Base-by-base conservation (phyloP, 2,797 vertebrate genomes). In the Sebastes itinus region DNA sequence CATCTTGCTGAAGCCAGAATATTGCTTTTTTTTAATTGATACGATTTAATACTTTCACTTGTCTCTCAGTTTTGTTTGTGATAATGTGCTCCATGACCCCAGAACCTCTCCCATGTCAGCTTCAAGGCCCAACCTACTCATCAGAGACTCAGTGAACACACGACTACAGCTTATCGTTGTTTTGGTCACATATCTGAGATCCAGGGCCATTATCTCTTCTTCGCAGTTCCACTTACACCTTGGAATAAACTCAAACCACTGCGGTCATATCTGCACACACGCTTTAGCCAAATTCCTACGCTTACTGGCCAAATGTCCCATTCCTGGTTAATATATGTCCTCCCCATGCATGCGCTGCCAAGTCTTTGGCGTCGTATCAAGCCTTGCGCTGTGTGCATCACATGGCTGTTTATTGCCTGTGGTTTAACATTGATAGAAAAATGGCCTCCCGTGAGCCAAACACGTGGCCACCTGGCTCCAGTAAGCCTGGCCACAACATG, bases 401-500 rank as follows among this genome's bases (percentile, higher is more conserved):
- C 86, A 87, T 84, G 81, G 58, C 76, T 85, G 87, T 91, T 88
- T 89, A 86, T 84, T 80, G 79, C 80, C 78, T 86, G 86, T 60
- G 90, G 82, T 89, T 90, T 64, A 82, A 80, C 85, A 89, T 77
- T 4, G 33, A 87, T 60, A 76, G 81, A 87, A 83, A 88, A 92
- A 87, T 71, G 58, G 78, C 74, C 85, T 87, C 84, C 75, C 73
- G 65, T 72, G 86, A 81, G 91, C 86, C 89, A 92, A 92, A 91
- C 87, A 93, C 75, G 80, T 91, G 89, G 86, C 80, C 86, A 90
- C 90, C 92, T 92, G 91, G 91, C 91, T 94, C 91, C 91, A 93
- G 81, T 3, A 9, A 88, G 87, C 90, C 88, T 86, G 80, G 77
- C 91, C 89, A 72, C 84, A 82, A 71, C 65, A 77, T 13, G 56